phyloP scores from a whole-genome alignment of 2,888 invertebrate genomes.

The Cheilosia soror region DNA sequence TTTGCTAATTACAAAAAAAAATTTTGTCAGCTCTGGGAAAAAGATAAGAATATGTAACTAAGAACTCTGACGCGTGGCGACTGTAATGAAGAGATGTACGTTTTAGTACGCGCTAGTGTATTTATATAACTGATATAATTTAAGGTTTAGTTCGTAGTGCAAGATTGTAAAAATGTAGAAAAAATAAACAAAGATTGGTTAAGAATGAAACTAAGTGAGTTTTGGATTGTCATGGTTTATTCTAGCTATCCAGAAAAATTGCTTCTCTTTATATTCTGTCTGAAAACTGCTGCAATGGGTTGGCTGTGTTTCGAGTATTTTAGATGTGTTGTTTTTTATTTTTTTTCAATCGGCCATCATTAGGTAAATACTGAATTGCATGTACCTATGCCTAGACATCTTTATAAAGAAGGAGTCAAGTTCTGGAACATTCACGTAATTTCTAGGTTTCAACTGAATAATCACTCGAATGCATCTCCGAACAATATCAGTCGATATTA shows the following conservation, averaged over 20 bases:
- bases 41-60: background rate
- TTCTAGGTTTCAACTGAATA: too few species aligned
- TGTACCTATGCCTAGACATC: too few species aligned
- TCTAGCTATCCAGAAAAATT: background rate
- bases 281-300: too few species aligned
- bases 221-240: background rate
- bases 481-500: too few species aligned
- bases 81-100: slow-evolving; percentile 62
- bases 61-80: slow-evolving; percentile 33
- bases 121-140: slow-evolving; percentile 66
- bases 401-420: too few species aligned
- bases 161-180: slow-evolving; percentile 49
- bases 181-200: slow-evolving; percentile 44
- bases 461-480: too few species aligned
- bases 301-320: too few species aligned
- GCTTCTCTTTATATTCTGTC: too few species aligned
- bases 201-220: slow-evolving; percentile 7
- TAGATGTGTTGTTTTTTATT: too few species aligned
- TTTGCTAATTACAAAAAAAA: background rate
- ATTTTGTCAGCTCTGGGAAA: background rate
- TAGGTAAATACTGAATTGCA: too few species aligned
- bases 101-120: slow-evolving; percentile 72
- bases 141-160: slow-evolving; percentile 59
- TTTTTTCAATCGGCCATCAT: too few species aligned
- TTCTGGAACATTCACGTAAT: too few species aligned